These are phyloP conservation scores for Gymnobelideus leadbeateri DNA, from an alignment of 2,113 vertebrate genomes.

Conservation along the genomic window DNA sequence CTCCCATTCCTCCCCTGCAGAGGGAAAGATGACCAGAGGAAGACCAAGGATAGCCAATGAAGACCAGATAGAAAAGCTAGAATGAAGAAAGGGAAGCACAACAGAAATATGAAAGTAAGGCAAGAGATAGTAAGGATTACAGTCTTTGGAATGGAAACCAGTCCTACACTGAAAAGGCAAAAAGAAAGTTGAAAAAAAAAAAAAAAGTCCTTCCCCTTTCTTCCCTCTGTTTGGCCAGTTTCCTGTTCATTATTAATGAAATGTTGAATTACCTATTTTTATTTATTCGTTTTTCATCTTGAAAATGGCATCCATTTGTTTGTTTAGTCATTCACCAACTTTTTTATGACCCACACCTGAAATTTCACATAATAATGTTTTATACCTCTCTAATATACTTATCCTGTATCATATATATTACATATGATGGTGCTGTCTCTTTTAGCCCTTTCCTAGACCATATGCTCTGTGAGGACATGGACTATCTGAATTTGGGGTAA, in stretches of 20 bases:
- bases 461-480: neutral
- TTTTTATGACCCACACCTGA: neutral
- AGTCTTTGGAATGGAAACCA: neutral
- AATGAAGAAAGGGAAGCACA: neutral
- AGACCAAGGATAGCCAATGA: neutral
- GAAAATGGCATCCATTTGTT: neutral
- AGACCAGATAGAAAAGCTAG: constrained; percentile 11
- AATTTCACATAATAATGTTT: neutral
- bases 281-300: neutral
- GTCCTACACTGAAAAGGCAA: neutral
- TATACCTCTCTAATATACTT: neutral
- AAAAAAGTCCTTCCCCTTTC: neutral
- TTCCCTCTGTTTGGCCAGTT: neutral
- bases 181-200: neutral
- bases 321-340: neutral
- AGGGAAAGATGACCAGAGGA: neutral
- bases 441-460: neutral
- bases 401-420: neutral
- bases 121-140: neutral
- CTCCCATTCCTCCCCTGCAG: constrained; percentile 9
- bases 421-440: neutral
- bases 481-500: neutral
- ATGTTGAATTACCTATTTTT: neutral
- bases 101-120: neutral
- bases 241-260: neutral